Conservation (phyloP, 2,113 vertebrate species). For the Dicerorhinus sumatrensis region DNA sequence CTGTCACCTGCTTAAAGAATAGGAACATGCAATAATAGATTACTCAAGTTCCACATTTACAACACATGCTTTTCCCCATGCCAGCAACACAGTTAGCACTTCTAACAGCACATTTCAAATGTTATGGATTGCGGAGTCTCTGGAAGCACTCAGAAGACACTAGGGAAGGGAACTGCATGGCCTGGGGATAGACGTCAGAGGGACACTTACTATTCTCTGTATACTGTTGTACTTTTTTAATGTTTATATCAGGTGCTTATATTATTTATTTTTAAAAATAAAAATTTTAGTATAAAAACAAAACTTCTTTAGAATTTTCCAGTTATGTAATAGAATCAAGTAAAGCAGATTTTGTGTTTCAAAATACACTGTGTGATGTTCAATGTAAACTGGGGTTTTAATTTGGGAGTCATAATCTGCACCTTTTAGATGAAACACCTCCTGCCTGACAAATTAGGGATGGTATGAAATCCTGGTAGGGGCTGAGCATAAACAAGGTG, state of each 20-base stretch:
- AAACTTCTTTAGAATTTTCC: background rate
- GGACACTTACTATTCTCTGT: background rate
- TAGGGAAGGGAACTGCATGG: background rate
- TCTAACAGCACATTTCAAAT: background rate
- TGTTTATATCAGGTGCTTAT: background rate
- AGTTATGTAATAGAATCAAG: background rate
- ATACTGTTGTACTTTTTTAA: background rate
- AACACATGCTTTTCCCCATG: rapidly evolving
- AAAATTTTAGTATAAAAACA: slow-evolving; percentile 9
- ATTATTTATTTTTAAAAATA: slow-evolving; percentile 22
- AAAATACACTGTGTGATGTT: background rate
- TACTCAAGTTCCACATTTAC: background rate
- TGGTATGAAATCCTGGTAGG: background rate
- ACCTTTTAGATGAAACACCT: background rate
- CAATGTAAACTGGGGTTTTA: background rate
- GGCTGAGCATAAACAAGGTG: background rate
- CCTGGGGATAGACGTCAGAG: background rate
- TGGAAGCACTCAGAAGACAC: background rate
- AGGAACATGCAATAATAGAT: rapidly evolving
- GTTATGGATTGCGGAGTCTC: background rate
- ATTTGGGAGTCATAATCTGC: background rate
- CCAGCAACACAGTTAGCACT: background rate
- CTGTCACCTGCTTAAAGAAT: background rate
- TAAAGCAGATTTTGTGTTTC: background rate
- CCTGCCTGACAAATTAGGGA: background rate